phyloP scores from a whole-genome alignment of 2,113 vertebrate genomes.

The Lucifuga dentata region DNA sequence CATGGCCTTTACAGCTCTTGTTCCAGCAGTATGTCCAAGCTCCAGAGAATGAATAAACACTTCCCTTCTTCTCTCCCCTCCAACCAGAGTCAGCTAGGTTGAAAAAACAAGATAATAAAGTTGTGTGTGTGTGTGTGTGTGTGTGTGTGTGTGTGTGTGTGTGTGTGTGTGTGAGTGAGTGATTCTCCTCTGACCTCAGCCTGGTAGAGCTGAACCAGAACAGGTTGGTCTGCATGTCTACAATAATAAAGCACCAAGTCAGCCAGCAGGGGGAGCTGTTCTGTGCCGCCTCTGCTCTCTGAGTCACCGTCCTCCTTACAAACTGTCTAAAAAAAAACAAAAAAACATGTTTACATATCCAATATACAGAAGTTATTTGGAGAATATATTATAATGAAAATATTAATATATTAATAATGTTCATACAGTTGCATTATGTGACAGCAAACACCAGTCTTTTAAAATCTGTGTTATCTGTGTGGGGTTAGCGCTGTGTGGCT shows the following conservation, averaged over 20 bases:
- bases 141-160: slow-evolving; percentile 6
- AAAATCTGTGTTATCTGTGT: no score
- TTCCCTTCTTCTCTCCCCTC: slow-evolving; percentile 88
- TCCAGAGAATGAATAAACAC: slow-evolving; percentile 96
- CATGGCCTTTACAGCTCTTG: slow-evolving; percentile 92
- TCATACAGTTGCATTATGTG: no score
- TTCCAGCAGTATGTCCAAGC: slow-evolving; percentile 92
- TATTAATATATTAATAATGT: no score
- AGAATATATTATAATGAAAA: no score
- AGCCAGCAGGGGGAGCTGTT: slow-evolving; percentile 88
- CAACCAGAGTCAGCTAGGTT: slow-evolving; percentile 88
- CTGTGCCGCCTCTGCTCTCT: slow-evolving; percentile 28
- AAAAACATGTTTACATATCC: no score
- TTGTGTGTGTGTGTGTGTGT: not conserved
- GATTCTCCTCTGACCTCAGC: slow-evolving; percentile 85
- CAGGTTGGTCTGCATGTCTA: slow-evolving; percentile 86
- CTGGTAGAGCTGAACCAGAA: slow-evolving; percentile 94
- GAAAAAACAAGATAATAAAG: not conserved
- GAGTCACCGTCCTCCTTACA: slow-evolving; percentile 77
- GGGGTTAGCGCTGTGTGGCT: no score
- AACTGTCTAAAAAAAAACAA: slow-evolving; percentile 70
- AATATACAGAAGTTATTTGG: no score
- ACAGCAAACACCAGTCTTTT: no score
- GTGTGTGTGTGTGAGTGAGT: not conserved
- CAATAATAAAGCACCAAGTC: slow-evolving; percentile 97